Evolutionary conservation across 2,113 vertebrate species (phyloP), one percentile per base, ranked within the genome.

Genomic region (Xiphorhynchus elegans): DNA sequence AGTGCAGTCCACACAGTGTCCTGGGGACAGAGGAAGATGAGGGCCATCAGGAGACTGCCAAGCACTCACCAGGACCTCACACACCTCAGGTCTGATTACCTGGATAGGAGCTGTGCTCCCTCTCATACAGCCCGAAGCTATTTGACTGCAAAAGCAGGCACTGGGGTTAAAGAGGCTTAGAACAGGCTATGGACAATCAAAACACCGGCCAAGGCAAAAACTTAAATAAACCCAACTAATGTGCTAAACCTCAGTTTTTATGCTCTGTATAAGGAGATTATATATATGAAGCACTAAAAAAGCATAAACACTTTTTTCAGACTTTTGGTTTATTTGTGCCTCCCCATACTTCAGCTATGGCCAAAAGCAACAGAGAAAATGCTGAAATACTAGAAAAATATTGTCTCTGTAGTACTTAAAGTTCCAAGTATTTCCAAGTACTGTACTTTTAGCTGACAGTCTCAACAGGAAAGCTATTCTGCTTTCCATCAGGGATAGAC

Each of bases 201-300:
- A 95, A 75, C 1, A 10, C 19, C 49, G 55, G 75, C 53, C 78
- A 73, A 47, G 39, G 39, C 15, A 70, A 92, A 94, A 96, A 88
- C 52, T 91, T 78, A 84, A 94, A 89, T 68, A 96, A 94, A 92
- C 75, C 6, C 7, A 80, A 80, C 75, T 96, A 92, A 94, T 69
- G 64, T 69, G 92, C 88, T 97, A 95, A 95, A 94, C 85, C 95
- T 92, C 90, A 90, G 63, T 42, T 88, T 92, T 93, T 74, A 88
- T 35, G 59, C 81, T 90, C 68, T 92, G 63, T 50, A 52, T 66
- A 63, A 84, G 70, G 82, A 96, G 87, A 86, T 86, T 84, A 94
- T 55, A 93, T 87, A 83, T 42, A 70, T 39, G 35, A 90, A 87
- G 50, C 76, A 74, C 68, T 93, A 42, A 90, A 95, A 95, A 80